Percentiles rank a stretch among this genome's conserved stretches.
phyloP scores from a whole-genome alignment of 2,113 vertebrate genomes.

The Toxotes jaculatrix region DNA sequence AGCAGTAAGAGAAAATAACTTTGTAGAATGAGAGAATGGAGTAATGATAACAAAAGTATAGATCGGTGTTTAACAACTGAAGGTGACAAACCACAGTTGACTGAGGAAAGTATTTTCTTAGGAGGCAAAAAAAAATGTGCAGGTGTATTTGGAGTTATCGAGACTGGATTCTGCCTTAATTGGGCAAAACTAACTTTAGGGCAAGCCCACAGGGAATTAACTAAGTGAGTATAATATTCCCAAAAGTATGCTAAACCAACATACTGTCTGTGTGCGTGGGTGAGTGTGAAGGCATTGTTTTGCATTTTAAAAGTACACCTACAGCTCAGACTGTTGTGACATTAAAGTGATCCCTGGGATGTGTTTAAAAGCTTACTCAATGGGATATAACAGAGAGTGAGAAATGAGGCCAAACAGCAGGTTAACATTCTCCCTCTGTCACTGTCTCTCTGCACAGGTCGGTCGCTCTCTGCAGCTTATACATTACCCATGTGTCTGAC shows the following conservation, averaged over 20 bases:
- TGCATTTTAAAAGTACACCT: constrained; percentile 39
- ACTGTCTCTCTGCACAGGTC: constrained; percentile 36
- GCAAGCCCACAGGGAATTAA: constrained; percentile 20
- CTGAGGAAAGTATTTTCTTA: not conserved
- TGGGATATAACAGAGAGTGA: constrained; percentile 29
- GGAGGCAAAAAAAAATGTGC: not conserved
- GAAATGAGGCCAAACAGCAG: constrained; percentile 53
- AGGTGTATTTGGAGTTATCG: not conserved
- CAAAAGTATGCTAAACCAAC: constrained; percentile 12
- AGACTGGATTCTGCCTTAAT: not conserved
- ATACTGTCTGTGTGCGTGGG: not conserved
- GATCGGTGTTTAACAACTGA: not conserved
- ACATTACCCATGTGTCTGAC: constrained; percentile 56
- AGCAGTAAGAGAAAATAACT: not conserved
- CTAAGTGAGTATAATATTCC: constrained; percentile 23
- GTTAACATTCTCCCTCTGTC: constrained; percentile 59
- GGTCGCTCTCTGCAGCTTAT: constrained; percentile 35
- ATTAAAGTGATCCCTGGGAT: constrained; percentile 34
- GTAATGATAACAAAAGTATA: not conserved
- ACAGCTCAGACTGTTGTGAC: constrained; percentile 29
- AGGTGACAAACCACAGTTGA: not conserved
- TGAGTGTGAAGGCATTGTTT: constrained; percentile 26
- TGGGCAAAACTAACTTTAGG: constrained; percentile 7
- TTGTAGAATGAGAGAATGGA: not conserved
- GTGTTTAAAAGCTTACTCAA: constrained; percentile 35